phyloP scores from a whole-genome alignment of 1,140 invertebrate genomes.

The Bombus pascuorum region DNA sequence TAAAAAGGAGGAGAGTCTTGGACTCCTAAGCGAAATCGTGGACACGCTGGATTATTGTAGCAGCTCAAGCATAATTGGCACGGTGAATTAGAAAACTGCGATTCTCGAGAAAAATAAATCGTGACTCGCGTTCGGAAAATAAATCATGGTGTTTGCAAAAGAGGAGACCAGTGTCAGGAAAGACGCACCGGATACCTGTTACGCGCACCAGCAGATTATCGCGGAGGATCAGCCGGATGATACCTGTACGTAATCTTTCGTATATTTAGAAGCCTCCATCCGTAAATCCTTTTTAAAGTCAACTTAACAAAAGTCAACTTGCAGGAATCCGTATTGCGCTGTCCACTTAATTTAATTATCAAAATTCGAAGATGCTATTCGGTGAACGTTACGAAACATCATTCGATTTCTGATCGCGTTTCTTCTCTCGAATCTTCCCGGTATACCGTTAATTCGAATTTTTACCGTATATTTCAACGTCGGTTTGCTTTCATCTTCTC shows the following conservation, averaged over 20 bases:
- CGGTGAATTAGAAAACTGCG: constrained; percentile 1
- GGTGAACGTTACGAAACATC: rapidly evolving
- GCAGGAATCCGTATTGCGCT: no score
- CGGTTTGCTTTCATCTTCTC: background rate
- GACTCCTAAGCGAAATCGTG: background rate
- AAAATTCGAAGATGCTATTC: background rate
- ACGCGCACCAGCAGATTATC: constrained; percentile 31
- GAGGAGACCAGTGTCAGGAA: background rate
- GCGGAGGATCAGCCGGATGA: constrained; percentile 39
- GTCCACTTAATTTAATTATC: background rate
- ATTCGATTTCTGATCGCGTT: background rate
- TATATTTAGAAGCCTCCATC: background rate
- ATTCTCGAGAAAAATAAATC: background rate
- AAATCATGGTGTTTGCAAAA: constrained; percentile 16
- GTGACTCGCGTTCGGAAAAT: background rate
- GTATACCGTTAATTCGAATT: background rate
- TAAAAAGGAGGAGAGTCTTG: no score
- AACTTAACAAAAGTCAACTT: no score
- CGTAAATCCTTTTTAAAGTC: constrained; percentile 1
- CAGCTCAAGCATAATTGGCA: background rate
- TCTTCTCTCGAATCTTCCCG: background rate
- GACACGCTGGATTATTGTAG: background rate
- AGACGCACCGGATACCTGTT: constrained; percentile 40
- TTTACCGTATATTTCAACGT: no score
- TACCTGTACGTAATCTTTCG: constrained; percentile 33